Conservation (phyloP, 23 tunicate species). For the Oikopleura vanhoeffeni region DNA sequence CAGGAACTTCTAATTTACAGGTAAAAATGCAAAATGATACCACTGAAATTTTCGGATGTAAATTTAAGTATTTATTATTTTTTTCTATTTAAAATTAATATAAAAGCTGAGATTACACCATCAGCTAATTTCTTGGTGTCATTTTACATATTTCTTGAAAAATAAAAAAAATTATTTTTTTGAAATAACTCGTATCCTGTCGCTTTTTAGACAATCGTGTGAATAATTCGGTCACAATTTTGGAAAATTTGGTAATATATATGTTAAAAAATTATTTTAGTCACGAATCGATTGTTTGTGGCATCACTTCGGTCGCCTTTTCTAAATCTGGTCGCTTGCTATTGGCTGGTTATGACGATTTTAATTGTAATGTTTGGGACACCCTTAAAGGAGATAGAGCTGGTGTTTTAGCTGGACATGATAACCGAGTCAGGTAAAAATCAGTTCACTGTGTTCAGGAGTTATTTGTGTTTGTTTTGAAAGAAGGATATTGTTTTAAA, state of each 20-base stretch:
- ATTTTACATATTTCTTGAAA: not conserved
- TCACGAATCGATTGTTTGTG: slow-evolving; percentile 79
- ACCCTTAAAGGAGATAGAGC: slow-evolving; percentile 85
- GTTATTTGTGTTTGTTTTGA: too few relatives aligned
- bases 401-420: slow-evolving; percentile 93
- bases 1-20: slow-evolving; percentile 65
- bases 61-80: not conserved
- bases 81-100: too few relatives aligned
- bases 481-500: too few relatives aligned
- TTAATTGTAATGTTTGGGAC: slow-evolving; percentile 97
- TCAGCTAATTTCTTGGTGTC: too few relatives aligned
- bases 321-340: slow-evolving; percentile 68
- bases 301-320: slow-evolving; percentile 83
- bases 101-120: too few relatives aligned
- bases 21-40: not conserved
- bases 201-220: too few relatives aligned
- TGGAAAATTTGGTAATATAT: too few relatives aligned
- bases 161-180: not conserved
- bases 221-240: too few relatives aligned
- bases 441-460: too few relatives aligned
- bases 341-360: slow-evolving; percentile 91
- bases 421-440: slow-evolving; percentile 42
- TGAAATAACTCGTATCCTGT: too few relatives aligned
- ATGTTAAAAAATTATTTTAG: too few relatives aligned
- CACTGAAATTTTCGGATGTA: not conserved